Evolutionary conservation across 2,888 invertebrate genomes (phyloP), one percentile per base, ranked within the genome.

Genomic region (Hyposoter didymator): DNA sequence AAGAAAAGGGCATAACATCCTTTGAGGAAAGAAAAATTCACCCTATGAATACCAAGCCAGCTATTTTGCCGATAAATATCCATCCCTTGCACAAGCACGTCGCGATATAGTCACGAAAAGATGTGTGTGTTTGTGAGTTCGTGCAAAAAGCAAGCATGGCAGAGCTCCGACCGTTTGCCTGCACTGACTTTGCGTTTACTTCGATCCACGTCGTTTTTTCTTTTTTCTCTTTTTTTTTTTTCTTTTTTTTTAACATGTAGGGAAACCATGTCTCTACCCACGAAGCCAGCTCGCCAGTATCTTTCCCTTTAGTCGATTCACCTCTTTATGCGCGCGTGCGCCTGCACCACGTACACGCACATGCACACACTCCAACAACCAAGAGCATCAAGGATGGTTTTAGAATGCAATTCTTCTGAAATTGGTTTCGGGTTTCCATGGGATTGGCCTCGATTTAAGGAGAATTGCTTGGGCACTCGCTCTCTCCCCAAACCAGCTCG

Each of bases 341-440:
- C 43, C 45, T 55, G 28, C 55, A 67, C 28, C 67, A 39, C 52
- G 12, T 55, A 22, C 55, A 45, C 52, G 64, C 43, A 52, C 28
- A 19, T 59, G n/a, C 39, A 62, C 28, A 39, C 10, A 49, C 47
- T 10, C 28, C 2, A 12, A 43, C 59, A 67, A 88, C 87, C 87
- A 85, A 79, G 59, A 89, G 88, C 87, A 84, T 88, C 88, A 88
- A 85, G 89, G 88, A 90, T 89, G 89, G 90, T 89, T 90, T 91
- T 89, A 89, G 90, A 91, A 91, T 92, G 92, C 92, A 90, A 92
- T 93, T 92, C 92, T 92, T 92, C 88, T 88, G 89, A 91, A 91
- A 93, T 92, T 92, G 92, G 89, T 90, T 91, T 91, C 89, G 89
- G 90, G 89, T 89, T 87, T 90, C 89, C 91, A 80, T 87, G 90